Base-by-base conservation (phyloP, 2,888 invertebrate genomes). In the Chalcis sispes region DNA sequence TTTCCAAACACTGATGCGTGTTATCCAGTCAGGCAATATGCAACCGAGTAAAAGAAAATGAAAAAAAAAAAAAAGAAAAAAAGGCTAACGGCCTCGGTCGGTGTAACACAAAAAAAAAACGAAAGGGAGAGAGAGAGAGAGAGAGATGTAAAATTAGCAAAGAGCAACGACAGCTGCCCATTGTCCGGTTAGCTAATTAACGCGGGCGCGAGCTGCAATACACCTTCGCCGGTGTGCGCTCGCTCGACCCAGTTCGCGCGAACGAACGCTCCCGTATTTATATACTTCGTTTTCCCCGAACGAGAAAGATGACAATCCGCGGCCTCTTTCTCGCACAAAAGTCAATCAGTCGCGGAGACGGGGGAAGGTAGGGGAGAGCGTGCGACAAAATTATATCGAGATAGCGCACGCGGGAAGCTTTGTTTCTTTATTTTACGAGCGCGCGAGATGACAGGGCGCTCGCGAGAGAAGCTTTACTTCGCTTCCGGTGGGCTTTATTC, bases 401-500 rank as follows among this genome's bases (percentile, higher is more conserved):
- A n/a, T n/a, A n/a, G n/a, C n/a, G n/a, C n/a, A n/a, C n/a, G n/a
- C n/a, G n/a, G 36, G 20, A 40, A 36, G 62, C 40, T 18, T 8
- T 20, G 8, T 8, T 13, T 18, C 18, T n/a, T 25, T 8, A 15
- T 54, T 76, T 76, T 76, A 76, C 76, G 76, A 76, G 72, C 72
- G 13, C 67, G 46, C 40, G 29, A 72, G 69, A 77, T 77, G 77
- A 77, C 69, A 77, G 77, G 62, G 64, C 73, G 65, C 59, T 54
- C n/a, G 25, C 32, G 25, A 40, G 36, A 13, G 58, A 50, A 48
- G n/a, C 15, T 61, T 65, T 77, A 77, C 79, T 66, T 71, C 75
- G 67, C 81, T 81, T 81, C 81, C 82, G 81, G 80, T 77, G 75
- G 54, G 42, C 36, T 61, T 64, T 52, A 69, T 73, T 73, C 64